A percentile compares a stretch with the other conserved stretches of the same genome.
Conservation (phyloP, 2,888 invertebrate species). For the Zaprionus bogoriensis region DNA sequence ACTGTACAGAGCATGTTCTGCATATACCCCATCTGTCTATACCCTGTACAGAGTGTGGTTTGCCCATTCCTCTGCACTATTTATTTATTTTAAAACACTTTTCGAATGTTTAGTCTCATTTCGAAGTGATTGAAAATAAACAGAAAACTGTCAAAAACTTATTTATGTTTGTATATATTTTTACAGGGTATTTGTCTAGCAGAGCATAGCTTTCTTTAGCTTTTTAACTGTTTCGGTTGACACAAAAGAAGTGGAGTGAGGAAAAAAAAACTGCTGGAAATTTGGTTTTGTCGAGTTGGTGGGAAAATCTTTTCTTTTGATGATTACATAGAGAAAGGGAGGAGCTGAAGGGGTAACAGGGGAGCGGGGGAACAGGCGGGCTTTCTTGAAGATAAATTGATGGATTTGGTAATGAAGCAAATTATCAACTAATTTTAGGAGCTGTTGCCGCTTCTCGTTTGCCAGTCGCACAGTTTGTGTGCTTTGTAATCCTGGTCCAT, state of each 20-base stretch:
- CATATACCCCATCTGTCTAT: slow-evolving; percentile 12
- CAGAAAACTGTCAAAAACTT: background rate
- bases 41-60: background rate
- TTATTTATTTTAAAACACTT: slow-evolving; percentile 2
- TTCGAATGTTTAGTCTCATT: background rate
- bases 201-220: background rate
- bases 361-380: slow-evolving; percentile 2
- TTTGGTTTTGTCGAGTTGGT: slow-evolving; percentile 49
- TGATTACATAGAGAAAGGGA: slow-evolving; percentile 6
- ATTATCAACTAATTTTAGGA: slow-evolving; percentile 42
- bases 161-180: background rate
- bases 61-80: too few species aligned
- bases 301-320: slow-evolving; percentile 68
- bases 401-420: slow-evolving; percentile 53
- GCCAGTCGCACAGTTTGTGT: background rate
- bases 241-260: slow-evolving; percentile 9
- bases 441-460: background rate
- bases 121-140: too few species aligned
- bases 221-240: slow-evolving; percentile 24
- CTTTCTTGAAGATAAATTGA: slow-evolving; percentile 41
- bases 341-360: background rate
- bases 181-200: slow-evolving; percentile 30
- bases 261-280: slow-evolving; percentile 38
- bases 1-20: too few species aligned
- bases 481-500: background rate